Conservation (phyloP, 2,797 vertebrate species). For the Poeciliopsis presidionis region DNA sequence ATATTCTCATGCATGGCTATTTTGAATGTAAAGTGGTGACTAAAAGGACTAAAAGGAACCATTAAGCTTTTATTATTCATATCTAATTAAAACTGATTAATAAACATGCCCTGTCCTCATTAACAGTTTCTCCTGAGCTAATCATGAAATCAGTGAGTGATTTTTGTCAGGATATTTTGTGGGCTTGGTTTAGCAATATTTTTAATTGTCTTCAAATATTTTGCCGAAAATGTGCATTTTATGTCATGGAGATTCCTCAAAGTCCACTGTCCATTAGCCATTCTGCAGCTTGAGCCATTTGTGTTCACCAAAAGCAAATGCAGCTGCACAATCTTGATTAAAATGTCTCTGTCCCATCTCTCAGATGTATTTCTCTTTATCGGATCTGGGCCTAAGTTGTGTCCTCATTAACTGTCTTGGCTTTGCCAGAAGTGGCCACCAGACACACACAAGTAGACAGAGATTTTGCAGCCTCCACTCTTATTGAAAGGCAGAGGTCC, state of each 20-base stretch:
- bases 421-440: slow-evolving; percentile 37
- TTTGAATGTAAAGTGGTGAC: background rate
- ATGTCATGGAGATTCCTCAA: background rate
- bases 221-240: background rate
- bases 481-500: slow-evolving; percentile 44
- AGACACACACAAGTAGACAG: slow-evolving; percentile 33
- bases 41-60: background rate
- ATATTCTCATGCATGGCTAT: background rate
- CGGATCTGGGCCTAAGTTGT: slow-evolving; percentile 46
- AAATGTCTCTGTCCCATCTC: slow-evolving; percentile 32
- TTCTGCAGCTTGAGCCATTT: slow-evolving; percentile 1
- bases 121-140: background rate
- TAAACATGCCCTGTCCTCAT: background rate
- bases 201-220: background rate
- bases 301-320: slow-evolving; percentile 19
- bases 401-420: slow-evolving; percentile 38
- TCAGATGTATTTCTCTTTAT: slow-evolving; percentile 48
- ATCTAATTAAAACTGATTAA: background rate
- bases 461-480: slow-evolving; percentile 41
- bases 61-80: background rate
- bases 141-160: background rate
- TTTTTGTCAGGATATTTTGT: background rate
- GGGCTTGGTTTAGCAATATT: background rate
- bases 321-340: slow-evolving; percentile 22
- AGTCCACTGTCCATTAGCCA: background rate